phyloP scores from a whole-genome alignment of 2,888 invertebrate genomes.

The Dioctria rufipes region DNA sequence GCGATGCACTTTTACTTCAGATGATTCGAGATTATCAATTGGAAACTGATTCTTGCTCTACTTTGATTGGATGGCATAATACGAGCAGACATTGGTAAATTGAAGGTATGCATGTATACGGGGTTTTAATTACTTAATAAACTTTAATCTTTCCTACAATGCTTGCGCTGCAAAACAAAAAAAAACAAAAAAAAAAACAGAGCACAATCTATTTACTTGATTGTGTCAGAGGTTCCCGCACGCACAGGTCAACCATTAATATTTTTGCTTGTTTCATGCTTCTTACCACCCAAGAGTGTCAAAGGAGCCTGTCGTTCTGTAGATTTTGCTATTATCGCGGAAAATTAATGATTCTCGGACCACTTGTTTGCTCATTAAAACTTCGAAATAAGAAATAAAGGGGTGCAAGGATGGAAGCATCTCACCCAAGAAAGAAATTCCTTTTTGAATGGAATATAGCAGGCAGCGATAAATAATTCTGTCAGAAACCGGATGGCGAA shows the following conservation, averaged over 20 bases:
- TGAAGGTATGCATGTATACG: too few relatives aligned
- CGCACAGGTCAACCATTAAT: constrained; percentile 13
- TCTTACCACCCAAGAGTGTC: constrained; percentile 14
- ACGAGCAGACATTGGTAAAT: too few relatives aligned
- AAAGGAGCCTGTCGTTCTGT: constrained; percentile 27
- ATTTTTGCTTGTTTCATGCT: constrained; percentile 13
- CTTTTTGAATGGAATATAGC: constrained; percentile 20
- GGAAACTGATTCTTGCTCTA: not conserved
- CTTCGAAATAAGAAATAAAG: constrained; percentile 21
- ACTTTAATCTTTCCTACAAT: too few relatives aligned
- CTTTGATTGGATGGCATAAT: too few relatives aligned
- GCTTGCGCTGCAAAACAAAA: too few relatives aligned
- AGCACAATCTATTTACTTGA: too few relatives aligned
- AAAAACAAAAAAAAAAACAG: too few relatives aligned
- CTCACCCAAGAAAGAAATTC: constrained; percentile 31
- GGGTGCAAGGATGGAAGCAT: constrained; percentile 13
- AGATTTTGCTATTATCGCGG: constrained; percentile 37
- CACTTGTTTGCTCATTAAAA: constrained; percentile 49
- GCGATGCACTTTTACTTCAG: not conserved
- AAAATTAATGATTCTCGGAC: constrained; percentile 46
- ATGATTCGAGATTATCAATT: not conserved
- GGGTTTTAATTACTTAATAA: too few relatives aligned
- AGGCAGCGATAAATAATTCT: constrained; percentile 46
- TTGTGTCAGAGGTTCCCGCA: not conserved
- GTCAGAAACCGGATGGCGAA: constrained; percentile 40